These are phyloP conservation scores for Tamias sibiricus DNA, from an alignment of 2,113 vertebrate genomes.

Conservation along the genomic window DNA sequence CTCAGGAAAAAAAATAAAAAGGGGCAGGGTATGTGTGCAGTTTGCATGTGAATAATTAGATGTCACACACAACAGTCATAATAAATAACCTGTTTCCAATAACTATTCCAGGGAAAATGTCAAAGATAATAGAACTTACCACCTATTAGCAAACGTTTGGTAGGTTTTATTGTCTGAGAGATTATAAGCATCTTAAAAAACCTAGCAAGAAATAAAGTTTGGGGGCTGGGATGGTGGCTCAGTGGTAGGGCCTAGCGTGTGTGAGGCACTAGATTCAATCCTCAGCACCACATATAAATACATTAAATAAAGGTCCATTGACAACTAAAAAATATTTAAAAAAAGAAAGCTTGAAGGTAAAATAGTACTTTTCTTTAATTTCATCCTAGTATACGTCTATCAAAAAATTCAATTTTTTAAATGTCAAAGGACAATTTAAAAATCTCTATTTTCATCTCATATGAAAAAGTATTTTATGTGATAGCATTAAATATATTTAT, in stretches of 20 bases:
- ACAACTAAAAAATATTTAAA: too few species aligned
- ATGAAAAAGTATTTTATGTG: slow-evolving; percentile 17
- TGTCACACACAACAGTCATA: background rate
- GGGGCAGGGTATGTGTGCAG: background rate
- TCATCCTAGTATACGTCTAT: background rate
- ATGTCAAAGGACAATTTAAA: slow-evolving; percentile 38
- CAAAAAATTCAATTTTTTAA: slow-evolving; percentile 46
- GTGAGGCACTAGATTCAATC: too few species aligned
- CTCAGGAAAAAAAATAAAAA: slow-evolving; percentile 47
- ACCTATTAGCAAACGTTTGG: background rate
- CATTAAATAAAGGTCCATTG: too few species aligned
- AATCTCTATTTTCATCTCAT: slow-evolving; percentile 51
- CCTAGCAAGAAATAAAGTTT: slow-evolving; percentile 38
- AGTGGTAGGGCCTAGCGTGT: too few species aligned
- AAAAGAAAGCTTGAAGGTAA: background rate
- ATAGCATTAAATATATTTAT: slow-evolving; percentile 35
- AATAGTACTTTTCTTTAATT: slow-evolving; percentile 33
- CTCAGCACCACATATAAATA: too few species aligned
- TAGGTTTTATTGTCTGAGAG: slow-evolving; percentile 14
- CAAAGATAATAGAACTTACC: slow-evolving; percentile 48
- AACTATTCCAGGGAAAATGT: background rate
- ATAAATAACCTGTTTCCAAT: slow-evolving; percentile 30
- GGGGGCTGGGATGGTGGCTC: too few species aligned
- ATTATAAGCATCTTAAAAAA: slow-evolving; percentile 15
- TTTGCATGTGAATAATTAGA: slow-evolving; percentile 39